A percentile compares a stretch with the other conserved stretches of the same genome.
Conservation (phyloP, 2,113 vertebrate species). For the Pachycephala philippinensis region DNA sequence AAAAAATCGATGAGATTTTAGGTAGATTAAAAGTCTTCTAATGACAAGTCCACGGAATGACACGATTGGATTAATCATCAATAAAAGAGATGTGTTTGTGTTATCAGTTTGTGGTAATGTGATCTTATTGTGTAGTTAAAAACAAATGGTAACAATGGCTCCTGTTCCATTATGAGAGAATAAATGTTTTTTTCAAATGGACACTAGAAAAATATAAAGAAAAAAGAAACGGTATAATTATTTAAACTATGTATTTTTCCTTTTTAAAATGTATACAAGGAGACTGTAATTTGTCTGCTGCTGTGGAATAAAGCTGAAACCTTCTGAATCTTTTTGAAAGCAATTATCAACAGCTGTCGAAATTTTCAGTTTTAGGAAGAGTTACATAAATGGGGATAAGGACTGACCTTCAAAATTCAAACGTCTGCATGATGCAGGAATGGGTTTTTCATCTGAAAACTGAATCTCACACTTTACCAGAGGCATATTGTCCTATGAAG, state of each 20-base stretch:
- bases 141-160: not conserved
- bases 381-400: not conserved
- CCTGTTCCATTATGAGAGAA: not conserved
- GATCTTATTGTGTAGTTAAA: not conserved
- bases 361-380: not conserved
- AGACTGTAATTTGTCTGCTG: not conserved
- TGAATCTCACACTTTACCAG: not conserved
- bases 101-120: not conserved
- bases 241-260: not conserved
- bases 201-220: not conserved
- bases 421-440: not conserved
- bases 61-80: not conserved
- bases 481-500: not conserved
- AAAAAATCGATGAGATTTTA: not conserved
- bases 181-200: not conserved
- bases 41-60: not conserved
- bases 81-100: not conserved
- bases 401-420: not conserved
- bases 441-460: not conserved
- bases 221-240: not conserved
- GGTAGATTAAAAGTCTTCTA: conserved; percentile 5
- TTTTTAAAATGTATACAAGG: not conserved
- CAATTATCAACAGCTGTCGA: not conserved
- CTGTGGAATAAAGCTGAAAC: not conserved
- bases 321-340: not conserved